Percentiles rank a stretch among this genome's conserved stretches.
phyloP scores from a whole-genome alignment of 1,140 invertebrate species.

The Rhopalosiphum maidis region DNA sequence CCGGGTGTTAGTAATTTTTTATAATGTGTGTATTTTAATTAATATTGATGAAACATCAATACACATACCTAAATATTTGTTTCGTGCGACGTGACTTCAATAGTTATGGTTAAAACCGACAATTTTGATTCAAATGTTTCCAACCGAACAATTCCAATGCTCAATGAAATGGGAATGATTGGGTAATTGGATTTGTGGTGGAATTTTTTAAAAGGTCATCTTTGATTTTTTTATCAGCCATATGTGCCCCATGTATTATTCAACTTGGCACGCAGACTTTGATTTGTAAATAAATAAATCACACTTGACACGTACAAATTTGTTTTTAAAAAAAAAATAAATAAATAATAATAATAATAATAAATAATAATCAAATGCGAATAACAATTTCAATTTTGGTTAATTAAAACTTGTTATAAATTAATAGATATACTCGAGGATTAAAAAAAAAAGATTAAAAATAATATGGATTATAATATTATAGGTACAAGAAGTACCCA shows the following conservation, averaged over 20 bases:
- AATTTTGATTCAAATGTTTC: conserved; percentile 25
- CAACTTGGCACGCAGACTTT: neutral
- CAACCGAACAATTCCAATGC: neutral
- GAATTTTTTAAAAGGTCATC: neutral
- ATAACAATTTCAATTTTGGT: neutral
- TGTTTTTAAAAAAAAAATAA: neutral
- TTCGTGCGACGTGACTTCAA: neutral
- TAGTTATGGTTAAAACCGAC: neutral
- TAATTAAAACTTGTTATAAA: neutral
- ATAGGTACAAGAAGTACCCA: neutral
- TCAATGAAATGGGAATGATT: neutral
- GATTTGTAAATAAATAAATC: neutral
- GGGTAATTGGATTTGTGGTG: conserved; percentile 15
- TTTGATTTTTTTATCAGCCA: conserved; percentile 12
- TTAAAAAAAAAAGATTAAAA: neutral
- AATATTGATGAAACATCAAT: conserved; percentile 36
- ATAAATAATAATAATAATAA: neutral
- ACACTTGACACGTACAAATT: neutral
- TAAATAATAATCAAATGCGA: neutral
- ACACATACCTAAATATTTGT: neutral
- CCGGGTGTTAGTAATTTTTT: neutral
- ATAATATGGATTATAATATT: neutral
- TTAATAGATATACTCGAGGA: neutral
- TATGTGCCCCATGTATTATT: neutral
- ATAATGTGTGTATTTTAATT: neutral